Evolutionary conservation across 2,888 invertebrate species (phyloP).

Genomic region (Pristionchus mayeri): DNA sequence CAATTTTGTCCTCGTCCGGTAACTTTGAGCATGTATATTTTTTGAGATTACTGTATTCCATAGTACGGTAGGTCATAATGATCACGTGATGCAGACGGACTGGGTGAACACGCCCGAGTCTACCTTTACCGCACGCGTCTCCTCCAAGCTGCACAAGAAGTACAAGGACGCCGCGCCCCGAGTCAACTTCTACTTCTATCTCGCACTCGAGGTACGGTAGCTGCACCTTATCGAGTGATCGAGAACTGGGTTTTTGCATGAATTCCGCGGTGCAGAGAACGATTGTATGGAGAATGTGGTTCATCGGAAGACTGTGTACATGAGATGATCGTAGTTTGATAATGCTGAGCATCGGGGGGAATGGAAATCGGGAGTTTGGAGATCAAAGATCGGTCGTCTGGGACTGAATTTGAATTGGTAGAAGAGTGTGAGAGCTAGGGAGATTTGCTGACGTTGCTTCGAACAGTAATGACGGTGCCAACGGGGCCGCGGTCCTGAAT

Average conservation of each 20-base stretch:
- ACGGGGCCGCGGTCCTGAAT: not conserved
- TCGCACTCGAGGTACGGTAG: conserved; percentile 50
- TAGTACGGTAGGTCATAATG: too few relatives aligned
- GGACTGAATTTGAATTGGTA: not conserved
- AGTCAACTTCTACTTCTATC: conserved; percentile 60
- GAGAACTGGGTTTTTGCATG: not conserved
- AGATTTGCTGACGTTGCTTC: not conserved
- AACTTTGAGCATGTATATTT: too few relatives aligned
- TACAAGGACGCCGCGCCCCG: conserved; percentile 34
- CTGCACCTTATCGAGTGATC: not conserved
- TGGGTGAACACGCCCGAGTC: conserved; percentile 42
- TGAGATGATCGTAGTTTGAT: not conserved
- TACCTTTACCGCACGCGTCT: conserved; percentile 38
- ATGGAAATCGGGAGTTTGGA: too few relatives aligned
- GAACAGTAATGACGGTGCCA: not conserved
- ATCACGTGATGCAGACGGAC: conserved; percentile 49
- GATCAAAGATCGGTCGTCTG: not conserved
- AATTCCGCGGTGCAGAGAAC: not conserved
- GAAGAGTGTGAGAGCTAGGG: not conserved
- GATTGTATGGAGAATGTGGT: not conserved
- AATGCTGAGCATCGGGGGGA: not conserved
- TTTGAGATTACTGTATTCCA: too few relatives aligned
- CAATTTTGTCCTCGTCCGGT: too few relatives aligned
- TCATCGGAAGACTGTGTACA: not conserved
- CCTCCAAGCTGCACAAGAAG: conserved; percentile 41